Evolutionary conservation across 2,888 invertebrate species (phyloP).

Genomic region (Drosophila parthenogenetica): DNA sequence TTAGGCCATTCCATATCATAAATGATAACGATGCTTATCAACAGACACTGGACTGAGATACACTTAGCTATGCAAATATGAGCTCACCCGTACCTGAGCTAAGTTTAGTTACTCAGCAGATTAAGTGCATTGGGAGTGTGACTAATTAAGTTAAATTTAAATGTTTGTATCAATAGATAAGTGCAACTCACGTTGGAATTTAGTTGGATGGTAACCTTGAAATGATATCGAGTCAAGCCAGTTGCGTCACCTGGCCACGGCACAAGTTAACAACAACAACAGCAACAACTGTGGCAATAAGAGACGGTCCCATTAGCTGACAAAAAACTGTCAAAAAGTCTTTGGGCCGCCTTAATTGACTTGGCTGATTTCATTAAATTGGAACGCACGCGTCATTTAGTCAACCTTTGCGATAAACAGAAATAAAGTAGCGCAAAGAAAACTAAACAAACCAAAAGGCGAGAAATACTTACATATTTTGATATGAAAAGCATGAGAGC

Average conservation of each 20-base stretch:
- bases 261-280: conserved; percentile 16
- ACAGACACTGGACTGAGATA: conserved; percentile 4
- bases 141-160: neutral
- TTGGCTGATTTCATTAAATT: conserved; percentile 56
- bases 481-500: conserved; percentile 41
- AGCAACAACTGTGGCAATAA: conserved; percentile 7
- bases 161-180: conserved; percentile 15
- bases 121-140: conserved; percentile 9
- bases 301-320: conserved; percentile 41
- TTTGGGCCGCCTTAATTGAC: conserved; percentile 58
- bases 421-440: conserved; percentile 4
- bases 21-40: conserved; percentile 39
- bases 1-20: conserved; percentile 13
- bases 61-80: conserved; percentile 14
- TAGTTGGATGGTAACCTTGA: conserved; percentile 58
- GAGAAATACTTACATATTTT: conserved; percentile 27
- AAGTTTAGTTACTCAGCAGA: neutral
- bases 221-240: conserved; percentile 33
- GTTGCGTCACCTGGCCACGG: conserved; percentile 65
- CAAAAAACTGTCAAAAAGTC: conserved; percentile 62
- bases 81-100: neutral
- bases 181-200: conserved; percentile 49
- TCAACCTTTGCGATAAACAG: conserved; percentile 57
- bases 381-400: conserved; percentile 56
- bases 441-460: neutral